These are phyloP conservation scores for Crepidodera aurea DNA, from an alignment of 2,888 invertebrate genomes.

Conservation along the genomic window DNA sequence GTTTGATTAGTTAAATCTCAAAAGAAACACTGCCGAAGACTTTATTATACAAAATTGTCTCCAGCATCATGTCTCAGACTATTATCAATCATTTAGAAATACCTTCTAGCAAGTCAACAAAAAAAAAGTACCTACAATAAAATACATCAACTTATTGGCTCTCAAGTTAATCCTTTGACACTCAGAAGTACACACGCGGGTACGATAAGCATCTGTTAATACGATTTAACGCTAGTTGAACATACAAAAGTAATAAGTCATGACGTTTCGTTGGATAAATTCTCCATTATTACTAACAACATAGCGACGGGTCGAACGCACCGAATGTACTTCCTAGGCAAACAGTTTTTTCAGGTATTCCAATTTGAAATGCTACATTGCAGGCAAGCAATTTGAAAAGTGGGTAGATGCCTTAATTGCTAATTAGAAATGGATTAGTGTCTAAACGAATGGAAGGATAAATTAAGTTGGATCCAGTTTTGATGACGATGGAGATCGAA, in stretches of 20 bases:
- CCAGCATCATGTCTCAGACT: too few relatives aligned
- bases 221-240: slow-evolving; percentile 18
- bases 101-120: neutral
- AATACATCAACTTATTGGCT: neutral
- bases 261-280: slow-evolving; percentile 18
- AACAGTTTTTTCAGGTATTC: neutral
- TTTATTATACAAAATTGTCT: too few relatives aligned
- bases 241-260: slow-evolving; percentile 11
- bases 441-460: neutral
- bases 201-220: slow-evolving; percentile 15
- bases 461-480: neutral
- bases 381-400: neutral
- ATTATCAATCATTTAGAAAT: neutral
- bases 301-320: neutral
- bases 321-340: neutral
- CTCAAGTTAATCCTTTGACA: slow-evolving; percentile 12
- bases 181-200: neutral
- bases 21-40: too few relatives aligned
- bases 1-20: too few relatives aligned
- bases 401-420: neutral
- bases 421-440: neutral
- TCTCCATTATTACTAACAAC: slow-evolving; percentile 12
- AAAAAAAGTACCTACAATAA: neutral
- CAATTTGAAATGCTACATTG: neutral
- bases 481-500: neutral